Base-by-base conservation (phyloP, 2,888 invertebrate genomes). In the Zygogramma bicolorata region DNA sequence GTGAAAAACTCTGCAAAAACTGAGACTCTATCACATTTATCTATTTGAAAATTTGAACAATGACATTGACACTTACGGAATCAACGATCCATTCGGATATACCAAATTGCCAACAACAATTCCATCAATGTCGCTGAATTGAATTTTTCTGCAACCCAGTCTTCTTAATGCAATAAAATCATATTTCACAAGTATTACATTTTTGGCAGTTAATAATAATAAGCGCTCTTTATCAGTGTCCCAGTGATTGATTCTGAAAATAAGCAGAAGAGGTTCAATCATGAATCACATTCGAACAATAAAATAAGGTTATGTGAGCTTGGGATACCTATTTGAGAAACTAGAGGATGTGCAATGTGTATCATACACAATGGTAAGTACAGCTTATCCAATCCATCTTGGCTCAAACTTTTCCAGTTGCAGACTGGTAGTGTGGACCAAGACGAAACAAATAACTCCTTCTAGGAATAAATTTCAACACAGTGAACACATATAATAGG, bases 171-270 rank as follows among this genome's bases (percentile, higher is more conserved):
- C 94, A 80, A 96, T 95, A 85, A 96, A 95, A 87, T 96, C 95
- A 86, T 94, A 96, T 84, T 95, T 95, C 70, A 94, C 90, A 6
- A 93, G 90, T 81, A 95, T 90, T 29, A 96, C 87, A 42, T 92
- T 89, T 79, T 92, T 90, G n/a, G 93, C 91, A 2, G 94, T 93
- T 25, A 96, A 87, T 13, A 95, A 85, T 1, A 95, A 88, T 42
- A 96, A 89, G 62, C 95, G 90, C 86, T 96, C 96, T 81, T 93
- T 93, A 84, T 96, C 95, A 82, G 93, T 92, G 83, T 96, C 95
- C 96, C 96, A 96, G 75, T 95, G 89, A 80, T 94, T 95, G 81
- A 96, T 95, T 85, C 96, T 96, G 85, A 18, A 89, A 86, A 77
- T 57, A 3, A 18, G 8, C 8, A 20, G 18, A 70, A 63, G 27